These are phyloP conservation scores for Cephus cinctus DNA, from an alignment of 1,140 invertebrate genomes.

Conservation along the genomic window DNA sequence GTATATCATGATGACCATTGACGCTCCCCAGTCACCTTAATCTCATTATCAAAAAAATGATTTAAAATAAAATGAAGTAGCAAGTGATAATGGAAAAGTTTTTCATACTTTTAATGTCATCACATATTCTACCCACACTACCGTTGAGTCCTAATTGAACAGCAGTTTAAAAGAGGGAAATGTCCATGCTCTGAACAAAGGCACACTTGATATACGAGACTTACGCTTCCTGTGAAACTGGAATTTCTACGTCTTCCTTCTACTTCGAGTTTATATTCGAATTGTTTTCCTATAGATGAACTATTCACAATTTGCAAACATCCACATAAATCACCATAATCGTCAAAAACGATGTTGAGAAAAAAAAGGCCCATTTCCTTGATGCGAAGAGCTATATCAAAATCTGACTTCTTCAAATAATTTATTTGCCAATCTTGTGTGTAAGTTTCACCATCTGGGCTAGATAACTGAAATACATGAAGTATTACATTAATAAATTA, in stretches of 20 bases:
- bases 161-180: too few relatives aligned
- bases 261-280: slow-evolving; percentile 29
- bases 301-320: slow-evolving; percentile 33
- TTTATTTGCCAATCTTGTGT: background rate
- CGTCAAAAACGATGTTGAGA: slow-evolving; percentile 24
- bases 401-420: background rate
- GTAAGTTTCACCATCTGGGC: background rate
- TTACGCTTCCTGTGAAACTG: slow-evolving; percentile 21
- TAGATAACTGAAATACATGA: background rate
- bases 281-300: slow-evolving; percentile 19
- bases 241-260: slow-evolving; percentile 1
- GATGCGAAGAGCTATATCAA: slow-evolving; percentile 22
- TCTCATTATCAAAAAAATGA: background rate
- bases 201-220: too few relatives aligned
- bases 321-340: slow-evolving; percentile 19
- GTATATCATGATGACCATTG: too few relatives aligned
- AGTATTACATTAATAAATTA: slow-evolving; percentile 6
- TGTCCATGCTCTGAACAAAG: too few relatives aligned
- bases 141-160: too few relatives aligned
- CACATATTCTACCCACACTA: too few relatives aligned
- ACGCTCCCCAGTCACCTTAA: too few relatives aligned
- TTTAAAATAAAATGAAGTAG: background rate
- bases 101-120: too few relatives aligned
- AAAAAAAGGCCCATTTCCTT: slow-evolving; percentile 39
- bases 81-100: too few relatives aligned